Conservation (phyloP, 2,113 vertebrate genomes). For the Thunnus maccoyii region DNA sequence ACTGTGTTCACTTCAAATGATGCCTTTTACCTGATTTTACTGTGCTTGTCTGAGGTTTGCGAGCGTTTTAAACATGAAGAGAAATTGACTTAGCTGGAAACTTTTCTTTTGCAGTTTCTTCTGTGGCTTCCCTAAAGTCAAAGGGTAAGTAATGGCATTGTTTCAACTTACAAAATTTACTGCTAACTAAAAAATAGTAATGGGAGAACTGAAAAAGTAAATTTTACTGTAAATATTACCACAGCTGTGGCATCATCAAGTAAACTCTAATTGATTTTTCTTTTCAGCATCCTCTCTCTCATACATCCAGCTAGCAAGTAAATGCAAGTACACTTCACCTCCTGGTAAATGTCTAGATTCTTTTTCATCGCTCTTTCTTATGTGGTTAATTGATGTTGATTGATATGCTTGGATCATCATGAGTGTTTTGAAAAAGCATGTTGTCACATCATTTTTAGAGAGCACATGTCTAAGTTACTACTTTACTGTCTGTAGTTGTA, state of each 20-base stretch:
- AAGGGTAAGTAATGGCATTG: no score
- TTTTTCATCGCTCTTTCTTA: background rate
- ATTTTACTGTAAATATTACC: no score
- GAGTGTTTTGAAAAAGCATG: background rate
- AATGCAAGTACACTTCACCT: slow-evolving; percentile 23
- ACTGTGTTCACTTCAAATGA: background rate
- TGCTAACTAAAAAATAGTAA: background rate
- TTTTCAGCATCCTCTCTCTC: slow-evolving; percentile 54
- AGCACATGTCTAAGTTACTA: background rate
- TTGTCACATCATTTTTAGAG: no score
- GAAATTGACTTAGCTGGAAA: background rate
- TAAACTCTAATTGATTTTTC: background rate
- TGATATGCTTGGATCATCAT: background rate
- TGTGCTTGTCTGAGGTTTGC: no score
- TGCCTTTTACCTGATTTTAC: background rate
- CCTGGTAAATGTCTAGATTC: background rate
- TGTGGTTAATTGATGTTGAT: background rate
- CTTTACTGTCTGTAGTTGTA: background rate
- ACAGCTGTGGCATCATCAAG: background rate
- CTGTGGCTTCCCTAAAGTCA: background rate
- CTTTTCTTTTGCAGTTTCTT: slow-evolving; percentile 13
- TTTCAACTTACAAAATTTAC: background rate
- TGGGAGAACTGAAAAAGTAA: background rate
- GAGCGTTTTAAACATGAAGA: background rate
- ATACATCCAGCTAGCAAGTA: slow-evolving; percentile 59